Conservation (phyloP, 2,113 vertebrate species). For the Tiliqua scincoides region DNA sequence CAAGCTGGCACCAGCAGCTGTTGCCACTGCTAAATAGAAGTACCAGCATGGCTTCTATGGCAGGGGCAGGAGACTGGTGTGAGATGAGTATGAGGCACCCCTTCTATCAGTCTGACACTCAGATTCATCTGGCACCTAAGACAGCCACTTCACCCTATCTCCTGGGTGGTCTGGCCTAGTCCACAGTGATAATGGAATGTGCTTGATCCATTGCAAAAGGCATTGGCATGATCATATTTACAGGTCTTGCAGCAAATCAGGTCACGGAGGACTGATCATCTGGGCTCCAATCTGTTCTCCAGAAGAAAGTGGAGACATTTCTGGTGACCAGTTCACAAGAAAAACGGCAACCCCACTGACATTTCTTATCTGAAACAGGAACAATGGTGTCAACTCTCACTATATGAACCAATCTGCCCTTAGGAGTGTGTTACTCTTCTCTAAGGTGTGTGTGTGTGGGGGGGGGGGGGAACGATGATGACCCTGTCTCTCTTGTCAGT, state of each 20-base stretch:
- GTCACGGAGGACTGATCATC: neutral
- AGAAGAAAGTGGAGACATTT: neutral
- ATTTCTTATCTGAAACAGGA: neutral
- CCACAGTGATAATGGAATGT: no score
- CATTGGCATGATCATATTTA: neutral
- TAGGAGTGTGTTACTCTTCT: neutral
- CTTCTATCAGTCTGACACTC: no score
- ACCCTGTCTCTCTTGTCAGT: no score
- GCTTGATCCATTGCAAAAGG: neutral
- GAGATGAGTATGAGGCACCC: no score
- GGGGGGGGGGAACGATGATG: neutral
- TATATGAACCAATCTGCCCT: neutral
- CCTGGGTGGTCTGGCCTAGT: neutral
- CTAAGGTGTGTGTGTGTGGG: no score
- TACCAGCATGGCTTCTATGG: no score
- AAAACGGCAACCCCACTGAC: neutral
- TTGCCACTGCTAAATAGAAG: no score
- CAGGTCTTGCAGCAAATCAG: neutral
- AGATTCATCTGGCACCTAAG: no score
- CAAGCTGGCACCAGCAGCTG: no score
- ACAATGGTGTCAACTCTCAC: neutral
- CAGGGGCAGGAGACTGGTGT: no score
- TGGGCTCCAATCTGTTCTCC: neutral
- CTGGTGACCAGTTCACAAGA: no score
- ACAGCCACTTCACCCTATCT: neutral